phyloP scores from a whole-genome alignment of 2,888 invertebrate genomes.

The Synanthedon formicaeformis region DNA sequence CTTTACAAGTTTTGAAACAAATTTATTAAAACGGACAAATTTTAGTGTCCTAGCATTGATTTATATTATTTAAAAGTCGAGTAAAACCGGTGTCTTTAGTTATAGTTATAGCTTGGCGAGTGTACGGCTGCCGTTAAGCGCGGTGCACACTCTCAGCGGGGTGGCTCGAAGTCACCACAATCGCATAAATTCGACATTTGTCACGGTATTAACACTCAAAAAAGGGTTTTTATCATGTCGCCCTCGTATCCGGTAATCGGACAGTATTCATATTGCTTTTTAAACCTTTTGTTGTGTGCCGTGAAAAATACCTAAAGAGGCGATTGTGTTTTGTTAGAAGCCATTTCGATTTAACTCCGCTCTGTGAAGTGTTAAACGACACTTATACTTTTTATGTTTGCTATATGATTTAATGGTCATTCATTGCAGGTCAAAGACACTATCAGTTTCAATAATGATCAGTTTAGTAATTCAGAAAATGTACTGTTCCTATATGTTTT shows the following conservation, averaged over 20 bases:
- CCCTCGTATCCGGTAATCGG: slow-evolving; percentile 62
- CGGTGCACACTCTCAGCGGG: slow-evolving; percentile 38
- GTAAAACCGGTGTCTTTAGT: not conserved
- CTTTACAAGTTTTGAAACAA: too few species aligned
- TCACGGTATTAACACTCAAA: slow-evolving; percentile 68
- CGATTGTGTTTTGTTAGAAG: not conserved
- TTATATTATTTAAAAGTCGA: not conserved
- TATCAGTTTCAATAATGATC: too few species aligned
- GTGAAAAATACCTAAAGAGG: slow-evolving; percentile 7
- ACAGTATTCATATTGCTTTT: slow-evolving; percentile 35
- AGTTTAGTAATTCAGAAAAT: too few species aligned
- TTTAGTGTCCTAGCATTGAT: too few species aligned
- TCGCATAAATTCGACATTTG: slow-evolving; percentile 68
- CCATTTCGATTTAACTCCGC: not conserved
- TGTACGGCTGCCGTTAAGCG: not conserved
- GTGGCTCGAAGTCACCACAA: slow-evolving; percentile 39
- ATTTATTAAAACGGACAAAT: too few species aligned
- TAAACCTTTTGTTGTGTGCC: slow-evolving; percentile 42
- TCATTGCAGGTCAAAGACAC: too few species aligned
- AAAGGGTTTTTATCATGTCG: slow-evolving; percentile 66
- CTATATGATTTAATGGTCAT: too few species aligned
- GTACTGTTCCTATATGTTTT: too few species aligned
- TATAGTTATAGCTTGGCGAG: not conserved
- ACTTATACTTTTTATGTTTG: too few species aligned
- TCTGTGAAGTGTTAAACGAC: not conserved